These are phyloP conservation scores for Apamea anceps DNA, from an alignment of 2,888 invertebrate genomes.

Conservation along the genomic window DNA sequence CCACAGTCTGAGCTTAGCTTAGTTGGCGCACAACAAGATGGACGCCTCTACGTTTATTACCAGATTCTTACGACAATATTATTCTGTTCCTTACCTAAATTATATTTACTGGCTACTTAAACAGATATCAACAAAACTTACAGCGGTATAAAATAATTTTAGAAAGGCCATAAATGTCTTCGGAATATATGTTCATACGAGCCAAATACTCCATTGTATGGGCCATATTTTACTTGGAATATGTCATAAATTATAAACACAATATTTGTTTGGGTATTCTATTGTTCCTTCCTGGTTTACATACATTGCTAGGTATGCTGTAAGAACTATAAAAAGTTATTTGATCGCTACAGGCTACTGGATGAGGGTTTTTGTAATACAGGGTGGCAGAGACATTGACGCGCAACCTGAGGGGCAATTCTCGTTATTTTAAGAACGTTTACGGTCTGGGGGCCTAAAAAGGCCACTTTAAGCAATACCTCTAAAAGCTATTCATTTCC, in stretches of 20 bases:
- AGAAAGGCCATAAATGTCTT: conserved; percentile 57
- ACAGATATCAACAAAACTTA: conserved; percentile 49
- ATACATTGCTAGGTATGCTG: neutral
- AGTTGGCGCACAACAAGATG: neutral
- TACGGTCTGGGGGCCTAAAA: no score
- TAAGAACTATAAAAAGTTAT: conserved; percentile 5
- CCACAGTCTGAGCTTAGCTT: neutral
- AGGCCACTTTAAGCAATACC: no score
- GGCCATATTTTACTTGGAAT: conserved; percentile 41
- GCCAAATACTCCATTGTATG: conserved; percentile 27
- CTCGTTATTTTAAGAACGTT: no score
- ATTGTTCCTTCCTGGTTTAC: conserved; percentile 13
- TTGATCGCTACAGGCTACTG: neutral
- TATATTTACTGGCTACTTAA: conserved; percentile 57
- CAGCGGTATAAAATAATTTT: conserved; percentile 51
- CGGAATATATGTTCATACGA: conserved; percentile 49
- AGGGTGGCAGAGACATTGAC: neutral
- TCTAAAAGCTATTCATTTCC: no score
- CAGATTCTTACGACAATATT: conserved; percentile 15
- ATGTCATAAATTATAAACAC: conserved; percentile 35
- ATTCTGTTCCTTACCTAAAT: conserved; percentile 17
- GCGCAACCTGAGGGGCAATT: neutral
- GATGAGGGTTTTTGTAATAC: neutral
- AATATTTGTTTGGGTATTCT: conserved; percentile 9
- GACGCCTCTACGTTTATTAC: conserved; percentile 16